Percentiles rank a stretch among this genome's conserved stretches.
Evolutionary conservation across 2,113 vertebrate species (phyloP).

Genomic region (Lonchura striata): DNA sequence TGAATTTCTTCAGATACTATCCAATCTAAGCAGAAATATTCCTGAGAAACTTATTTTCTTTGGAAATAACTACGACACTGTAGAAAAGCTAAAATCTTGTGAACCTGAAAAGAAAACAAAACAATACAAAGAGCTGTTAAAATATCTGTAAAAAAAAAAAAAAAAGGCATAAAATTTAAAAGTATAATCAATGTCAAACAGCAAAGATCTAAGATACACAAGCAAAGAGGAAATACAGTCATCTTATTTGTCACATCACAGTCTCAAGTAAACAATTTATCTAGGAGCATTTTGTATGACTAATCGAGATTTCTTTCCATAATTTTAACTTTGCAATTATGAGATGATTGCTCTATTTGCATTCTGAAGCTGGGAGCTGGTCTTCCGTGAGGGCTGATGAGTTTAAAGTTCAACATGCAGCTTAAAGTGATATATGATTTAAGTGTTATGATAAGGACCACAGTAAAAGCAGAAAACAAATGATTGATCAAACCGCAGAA

Average conservation of each 20-base stretch:
- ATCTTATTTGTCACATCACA: neutral
- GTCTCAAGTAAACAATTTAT: slow-evolving; percentile 19
- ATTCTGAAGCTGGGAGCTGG: neutral
- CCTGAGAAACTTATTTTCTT: neutral
- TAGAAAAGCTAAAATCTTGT: neutral
- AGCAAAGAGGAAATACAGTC: neutral
- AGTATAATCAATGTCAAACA: neutral
- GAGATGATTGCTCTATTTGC: slow-evolving; percentile 31
- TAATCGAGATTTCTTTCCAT: slow-evolving; percentile 16
- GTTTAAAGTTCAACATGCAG: neutral
- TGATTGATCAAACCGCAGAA: neutral
- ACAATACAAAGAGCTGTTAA: neutral
- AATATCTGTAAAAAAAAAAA: neutral
- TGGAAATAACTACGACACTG: neutral
- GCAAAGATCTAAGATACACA: neutral
- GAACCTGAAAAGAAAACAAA: neutral
- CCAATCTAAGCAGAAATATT: neutral
- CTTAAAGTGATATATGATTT: neutral
- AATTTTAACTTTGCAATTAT: slow-evolving; percentile 22
- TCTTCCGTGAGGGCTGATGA: neutral
- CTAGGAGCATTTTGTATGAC: neutral
- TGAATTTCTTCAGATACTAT: neutral
- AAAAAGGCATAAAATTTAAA: neutral
- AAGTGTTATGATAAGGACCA: neutral
- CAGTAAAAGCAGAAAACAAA: neutral